Percentiles rank a stretch among this genome's conserved stretches.
Evolutionary conservation across 2,113 vertebrate genomes (phyloP).

Genomic region (Nicator chloris): DNA sequence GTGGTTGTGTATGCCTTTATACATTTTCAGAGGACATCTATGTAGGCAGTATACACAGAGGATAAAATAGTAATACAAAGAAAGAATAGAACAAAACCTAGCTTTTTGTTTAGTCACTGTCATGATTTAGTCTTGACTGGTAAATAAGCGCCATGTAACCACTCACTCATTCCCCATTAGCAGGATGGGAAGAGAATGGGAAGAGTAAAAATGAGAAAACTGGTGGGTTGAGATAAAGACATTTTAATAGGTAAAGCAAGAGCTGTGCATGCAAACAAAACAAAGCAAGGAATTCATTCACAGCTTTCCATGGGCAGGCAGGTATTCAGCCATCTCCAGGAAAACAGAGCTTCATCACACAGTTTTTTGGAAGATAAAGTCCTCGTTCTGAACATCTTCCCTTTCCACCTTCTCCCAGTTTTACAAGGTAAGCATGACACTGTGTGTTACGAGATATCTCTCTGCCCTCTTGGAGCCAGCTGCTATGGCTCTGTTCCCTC

Average conservation of each 20-base stretch:
- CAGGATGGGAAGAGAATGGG: neutral
- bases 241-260: neutral
- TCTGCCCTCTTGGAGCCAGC: no score
- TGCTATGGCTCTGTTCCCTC: neutral
- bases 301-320: neutral
- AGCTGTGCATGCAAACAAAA: rapidly evolving
- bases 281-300: neutral
- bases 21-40: neutral
- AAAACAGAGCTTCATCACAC: neutral
- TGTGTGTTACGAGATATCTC: neutral
- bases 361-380: neutral
- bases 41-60: neutral
- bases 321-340: neutral
- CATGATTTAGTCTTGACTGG: neutral
- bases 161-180: neutral
- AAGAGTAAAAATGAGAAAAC: neutral
- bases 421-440: neutral
- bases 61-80: neutral
- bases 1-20: neutral
- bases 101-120: neutral
- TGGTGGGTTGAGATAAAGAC: neutral
- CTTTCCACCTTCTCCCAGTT: neutral
- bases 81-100: neutral
- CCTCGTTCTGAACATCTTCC: neutral
- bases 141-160: neutral